These are phyloP conservation scores for Streptopelia turtur DNA, from an alignment of 2,797 vertebrate genomes.

Conservation along the genomic window DNA sequence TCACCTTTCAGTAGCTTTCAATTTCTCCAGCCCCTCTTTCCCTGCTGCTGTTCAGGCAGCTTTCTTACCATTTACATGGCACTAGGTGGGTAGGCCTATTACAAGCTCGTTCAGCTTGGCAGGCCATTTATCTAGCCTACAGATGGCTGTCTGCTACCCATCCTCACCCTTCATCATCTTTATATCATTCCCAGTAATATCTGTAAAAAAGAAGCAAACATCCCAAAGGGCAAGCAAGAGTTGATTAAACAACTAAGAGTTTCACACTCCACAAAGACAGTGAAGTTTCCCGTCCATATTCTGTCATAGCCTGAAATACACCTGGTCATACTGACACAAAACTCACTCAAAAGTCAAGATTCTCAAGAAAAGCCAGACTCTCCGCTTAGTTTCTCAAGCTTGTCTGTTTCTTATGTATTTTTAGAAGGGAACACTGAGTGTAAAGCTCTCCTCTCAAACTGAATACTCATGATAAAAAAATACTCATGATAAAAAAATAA, in stretches of 20 bases:
- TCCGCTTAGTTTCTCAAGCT: neutral
- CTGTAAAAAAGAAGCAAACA: neutral
- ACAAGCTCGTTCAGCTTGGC: neutral
- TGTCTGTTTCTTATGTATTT: neutral
- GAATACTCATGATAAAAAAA: neutral
- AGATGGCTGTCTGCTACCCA: neutral
- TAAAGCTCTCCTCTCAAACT: neutral
- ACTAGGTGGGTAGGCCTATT: neutral
- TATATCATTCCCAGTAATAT: neutral
- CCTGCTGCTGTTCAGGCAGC: neutral
- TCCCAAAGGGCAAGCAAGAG: neutral
- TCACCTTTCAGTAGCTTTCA: neutral
- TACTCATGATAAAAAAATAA: neutral
- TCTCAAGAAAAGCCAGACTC: neutral
- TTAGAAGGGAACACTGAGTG: neutral
- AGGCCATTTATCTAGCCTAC: neutral
- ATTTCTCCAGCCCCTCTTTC: neutral
- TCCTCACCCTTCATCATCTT: neutral
- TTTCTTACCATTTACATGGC: neutral
- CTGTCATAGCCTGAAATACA: neutral
- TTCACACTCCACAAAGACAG: neutral
- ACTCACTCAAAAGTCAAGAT: neutral
- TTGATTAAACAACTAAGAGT: neutral
- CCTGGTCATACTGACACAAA: neutral
- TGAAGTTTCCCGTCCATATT: neutral